phyloP scores from a whole-genome alignment of 1,140 invertebrate species.

The Brachionus asplanchnoidis region DNA sequence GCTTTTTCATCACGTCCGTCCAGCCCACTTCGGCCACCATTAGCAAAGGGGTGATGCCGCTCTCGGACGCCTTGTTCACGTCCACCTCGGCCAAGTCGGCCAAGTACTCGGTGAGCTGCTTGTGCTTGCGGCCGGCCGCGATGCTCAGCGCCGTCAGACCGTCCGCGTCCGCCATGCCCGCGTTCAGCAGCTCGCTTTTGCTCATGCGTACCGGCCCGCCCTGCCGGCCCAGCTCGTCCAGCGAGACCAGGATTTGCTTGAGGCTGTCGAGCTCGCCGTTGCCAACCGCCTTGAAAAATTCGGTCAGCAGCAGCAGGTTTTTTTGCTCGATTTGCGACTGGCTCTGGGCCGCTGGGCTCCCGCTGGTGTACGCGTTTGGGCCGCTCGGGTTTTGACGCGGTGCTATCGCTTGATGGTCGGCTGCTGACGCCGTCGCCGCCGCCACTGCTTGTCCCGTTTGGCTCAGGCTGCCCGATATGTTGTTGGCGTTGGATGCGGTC shows the following conservation, averaged over 20 bases:
- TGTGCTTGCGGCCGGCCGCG: conserved; percentile 41
- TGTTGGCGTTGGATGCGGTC: neutral
- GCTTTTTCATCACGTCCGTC: conserved; percentile 39
- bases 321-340: conserved; percentile 26
- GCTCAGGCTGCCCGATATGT: neutral
- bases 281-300: conserved; percentile 36
- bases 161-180: conserved; percentile 36
- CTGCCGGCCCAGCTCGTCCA: conserved; percentile 18
- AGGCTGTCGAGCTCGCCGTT: conserved; percentile 29
- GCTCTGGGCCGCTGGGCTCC: neutral
- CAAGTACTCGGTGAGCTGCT: conserved; percentile 30
- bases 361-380: neutral
- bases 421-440: neutral
- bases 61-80: conserved; percentile 37
- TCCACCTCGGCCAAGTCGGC: conserved; percentile 34
- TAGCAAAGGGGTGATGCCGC: conserved; percentile 40
- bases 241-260: neutral
- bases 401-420: neutral
- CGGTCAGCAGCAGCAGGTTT: neutral
- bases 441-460: neutral
- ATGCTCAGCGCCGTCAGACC: conserved; percentile 40
- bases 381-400: neutral
- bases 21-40: conserved; percentile 43
- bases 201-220: neutral
- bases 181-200: conserved; percentile 22